Base-by-base conservation (phyloP, 30 jellyfish, hydroid and myxozoan genomes). In the Turritopsis dohrnii region DNA sequence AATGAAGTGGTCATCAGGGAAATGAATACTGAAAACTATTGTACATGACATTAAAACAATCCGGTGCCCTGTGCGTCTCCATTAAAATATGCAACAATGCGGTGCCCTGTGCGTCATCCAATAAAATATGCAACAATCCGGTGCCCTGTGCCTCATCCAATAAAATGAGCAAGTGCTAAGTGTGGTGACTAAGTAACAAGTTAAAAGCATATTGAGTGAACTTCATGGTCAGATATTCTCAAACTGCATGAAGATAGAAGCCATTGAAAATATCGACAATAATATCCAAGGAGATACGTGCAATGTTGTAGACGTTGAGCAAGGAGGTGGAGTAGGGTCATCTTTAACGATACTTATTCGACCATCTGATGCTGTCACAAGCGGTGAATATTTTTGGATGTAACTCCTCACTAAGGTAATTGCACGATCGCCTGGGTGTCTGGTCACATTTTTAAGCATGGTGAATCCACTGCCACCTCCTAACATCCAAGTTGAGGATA, bases 391-490 rank as follows among this genome's bases (percentile, higher is more conserved):
- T 65, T 80, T 22, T 65, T 80, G 19, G 77, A 80, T 53, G 53
- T 80, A 80, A 7, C 65, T 18, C 20, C 53, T 18, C 79, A 80
- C 41, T 26, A 80, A 21, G 16, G 24, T 80, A 21, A 80, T 52
- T 17, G 77, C 87, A 18, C 29, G 52, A 31, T 80, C 83, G n/a
- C 87, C 87, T 1, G 79, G 52, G 29, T n/a, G 52, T 30, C 77
- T 80, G 26, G 79, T 0, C 20, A 52, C 81, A 41, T 65, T 52
- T 52, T 53, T 53, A 0, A 80, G 29, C 87, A 80, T 80, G 0
- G 52, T 71, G 52, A 17, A 80, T 24, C 87, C 87, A 27, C 65
- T 84, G 21, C 84, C 84, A 16, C 87, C 87, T 16, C 77, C 65
- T 7, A 80, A 29, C 27, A 80, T 18, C 53, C 16, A 79, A 7